Evolutionary conservation across 2,113 vertebrate genomes (phyloP).

Genomic region (Scartelaos histophorus): DNA sequence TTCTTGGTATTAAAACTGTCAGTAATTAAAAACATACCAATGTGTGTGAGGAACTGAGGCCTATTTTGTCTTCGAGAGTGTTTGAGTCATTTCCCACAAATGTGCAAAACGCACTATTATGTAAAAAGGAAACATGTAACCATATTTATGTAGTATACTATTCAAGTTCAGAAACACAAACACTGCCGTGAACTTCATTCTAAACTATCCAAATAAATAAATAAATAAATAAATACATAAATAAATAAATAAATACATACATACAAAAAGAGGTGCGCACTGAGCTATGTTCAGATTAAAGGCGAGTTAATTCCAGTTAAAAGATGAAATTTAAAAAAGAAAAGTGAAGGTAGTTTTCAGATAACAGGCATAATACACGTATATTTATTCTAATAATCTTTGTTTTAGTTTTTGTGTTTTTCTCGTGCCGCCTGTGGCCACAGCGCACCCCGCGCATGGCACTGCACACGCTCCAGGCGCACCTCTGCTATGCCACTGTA

Average conservation of each 20-base stretch:
- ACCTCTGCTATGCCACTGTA: conserved; percentile 51
- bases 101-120: no score
- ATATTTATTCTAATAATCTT: no score
- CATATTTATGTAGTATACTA: conserved; percentile 9
- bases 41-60: no score
- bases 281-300: not conserved
- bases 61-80: no score
- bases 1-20: conserved; percentile 17
- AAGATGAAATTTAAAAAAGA: no score
- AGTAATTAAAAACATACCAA: not conserved
- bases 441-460: conserved; percentile 37
- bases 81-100: no score
- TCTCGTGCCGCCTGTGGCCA: not conserved
- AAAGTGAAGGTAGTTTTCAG: no score
- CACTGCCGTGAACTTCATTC: conserved; percentile 67
- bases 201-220: conserved; percentile 50
- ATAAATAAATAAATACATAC: no score
- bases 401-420: not conserved
- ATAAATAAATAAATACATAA: not conserved
- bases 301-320: no score
- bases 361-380: no score
- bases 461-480: conserved; percentile 25
- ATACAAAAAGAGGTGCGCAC: no score
- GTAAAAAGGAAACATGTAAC: not conserved
- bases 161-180: conserved; percentile 60